Evolutionary conservation across 1,140 invertebrate species (phyloP).

Genomic region (Drosophila eugracilis): DNA sequence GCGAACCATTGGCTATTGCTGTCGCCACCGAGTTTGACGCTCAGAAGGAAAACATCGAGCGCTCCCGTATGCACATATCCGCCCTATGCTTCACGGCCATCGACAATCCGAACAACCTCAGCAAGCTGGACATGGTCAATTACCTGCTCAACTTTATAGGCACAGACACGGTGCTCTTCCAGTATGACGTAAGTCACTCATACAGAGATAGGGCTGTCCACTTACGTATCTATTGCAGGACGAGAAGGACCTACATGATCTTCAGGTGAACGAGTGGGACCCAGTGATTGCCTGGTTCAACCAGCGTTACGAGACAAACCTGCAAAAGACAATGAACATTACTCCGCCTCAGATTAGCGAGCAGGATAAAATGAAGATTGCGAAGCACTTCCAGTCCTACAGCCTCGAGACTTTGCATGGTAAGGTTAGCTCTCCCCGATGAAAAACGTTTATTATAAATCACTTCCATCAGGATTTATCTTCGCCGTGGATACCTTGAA

Average conservation of each 20-base stretch:
- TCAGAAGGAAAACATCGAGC: conserved; percentile 92
- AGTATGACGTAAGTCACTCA: conserved; percentile 88
- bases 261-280: conserved; percentile 94
- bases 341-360: conserved; percentile 87
- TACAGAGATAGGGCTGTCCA: neutral
- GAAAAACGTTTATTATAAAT: neutral
- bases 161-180: conserved; percentile 94
- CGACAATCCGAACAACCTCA: conserved; percentile 95
- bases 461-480: conserved; percentile 88
- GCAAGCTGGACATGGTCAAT: conserved; percentile 90
- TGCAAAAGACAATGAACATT: conserved; percentile 90
- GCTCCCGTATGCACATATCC: conserved; percentile 95
- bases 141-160: conserved; percentile 93
- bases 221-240: conserved; percentile 85
- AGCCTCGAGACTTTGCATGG: conserved; percentile 92
- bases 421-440: too few relatives aligned
- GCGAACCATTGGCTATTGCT: conserved; percentile 95
- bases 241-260: conserved; percentile 89
- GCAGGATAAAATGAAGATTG: conserved; percentile 89
- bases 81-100: conserved; percentile 95
- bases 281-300: conserved; percentile 96
- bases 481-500: conserved; percentile 96
- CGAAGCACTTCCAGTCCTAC: conserved; percentile 91
- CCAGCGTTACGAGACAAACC: conserved; percentile 90
- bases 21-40: conserved; percentile 96